phyloP scores from a whole-genome alignment of 2,888 invertebrate genomes.

The Leptothorax acervorum region DNA sequence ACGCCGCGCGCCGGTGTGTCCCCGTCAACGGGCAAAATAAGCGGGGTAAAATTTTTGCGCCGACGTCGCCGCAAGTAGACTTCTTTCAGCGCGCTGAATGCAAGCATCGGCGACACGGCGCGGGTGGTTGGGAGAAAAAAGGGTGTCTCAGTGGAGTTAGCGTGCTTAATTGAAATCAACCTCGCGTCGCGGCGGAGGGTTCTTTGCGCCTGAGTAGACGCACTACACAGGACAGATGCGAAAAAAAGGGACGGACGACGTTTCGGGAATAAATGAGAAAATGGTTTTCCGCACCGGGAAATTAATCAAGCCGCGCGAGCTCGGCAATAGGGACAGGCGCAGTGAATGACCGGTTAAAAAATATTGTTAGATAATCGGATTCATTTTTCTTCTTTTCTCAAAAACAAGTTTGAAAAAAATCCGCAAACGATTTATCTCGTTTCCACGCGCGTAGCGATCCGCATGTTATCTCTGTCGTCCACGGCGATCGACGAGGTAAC shows the following conservation, averaged over 20 bases:
- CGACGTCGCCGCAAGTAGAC: conserved; percentile 30
- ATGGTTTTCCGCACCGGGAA: conserved; percentile 1
- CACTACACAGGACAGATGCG: neutral
- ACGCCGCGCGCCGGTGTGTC: neutral
- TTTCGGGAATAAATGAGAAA: conserved; percentile 24
- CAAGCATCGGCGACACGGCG: conserved; percentile 61
- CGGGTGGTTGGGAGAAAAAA: neutral
- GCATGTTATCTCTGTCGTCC: conserved; percentile 5
- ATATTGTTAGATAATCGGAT: neutral
- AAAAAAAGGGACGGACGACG: neutral
- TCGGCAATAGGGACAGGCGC: neutral
- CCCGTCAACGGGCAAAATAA: conserved; percentile 17
- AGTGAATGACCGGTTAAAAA: conserved; percentile 1
- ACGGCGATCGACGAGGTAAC: conserved; percentile 8
- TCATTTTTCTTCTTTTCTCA: neutral
- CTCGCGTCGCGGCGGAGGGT: conserved; percentile 63
- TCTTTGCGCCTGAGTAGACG: conserved; percentile 58
- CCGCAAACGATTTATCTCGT: neutral
- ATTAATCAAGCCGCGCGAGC: neutral
- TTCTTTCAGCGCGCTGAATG: conserved; percentile 67
- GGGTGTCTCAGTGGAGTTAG: conserved; percentile 53
- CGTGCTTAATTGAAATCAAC: conserved; percentile 78
- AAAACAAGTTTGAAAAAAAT: neutral
- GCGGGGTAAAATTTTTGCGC: conserved; percentile 40
- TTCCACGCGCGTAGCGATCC: neutral